These are phyloP conservation scores for Fregetta grallaria DNA, from an alignment of 2,113 vertebrate genomes.

Conservation along the genomic window DNA sequence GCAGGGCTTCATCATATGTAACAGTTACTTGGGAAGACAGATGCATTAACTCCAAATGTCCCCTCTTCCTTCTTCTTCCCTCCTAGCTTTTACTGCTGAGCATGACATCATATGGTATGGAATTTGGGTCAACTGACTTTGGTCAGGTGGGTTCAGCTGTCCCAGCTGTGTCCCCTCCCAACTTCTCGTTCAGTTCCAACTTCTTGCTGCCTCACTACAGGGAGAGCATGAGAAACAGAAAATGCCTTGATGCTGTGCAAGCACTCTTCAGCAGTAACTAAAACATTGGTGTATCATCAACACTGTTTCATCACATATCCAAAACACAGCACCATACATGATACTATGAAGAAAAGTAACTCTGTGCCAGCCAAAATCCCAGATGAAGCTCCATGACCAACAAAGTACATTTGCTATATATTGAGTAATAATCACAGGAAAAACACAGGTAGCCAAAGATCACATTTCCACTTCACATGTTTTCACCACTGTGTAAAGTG, in stretches of 20 bases:
- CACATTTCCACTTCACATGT: neutral
- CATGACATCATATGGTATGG: no score
- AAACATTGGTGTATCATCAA: neutral
- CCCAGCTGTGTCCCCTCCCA: neutral
- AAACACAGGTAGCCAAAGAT: neutral
- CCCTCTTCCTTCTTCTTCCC: neutral
- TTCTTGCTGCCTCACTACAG: neutral
- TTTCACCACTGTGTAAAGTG: neutral
- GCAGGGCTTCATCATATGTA: neutral
- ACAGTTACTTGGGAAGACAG: neutral
- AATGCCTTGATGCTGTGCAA: neutral
- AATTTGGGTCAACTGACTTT: no score
- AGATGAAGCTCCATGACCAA: neutral
- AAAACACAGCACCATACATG: neutral
- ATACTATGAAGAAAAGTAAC: neutral
- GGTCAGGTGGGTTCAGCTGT: neutral
- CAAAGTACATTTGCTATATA: neutral
- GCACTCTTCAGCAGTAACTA: neutral
- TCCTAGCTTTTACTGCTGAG: neutral
- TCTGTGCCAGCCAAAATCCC: neutral
- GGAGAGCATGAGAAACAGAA: neutral
- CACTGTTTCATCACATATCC: neutral
- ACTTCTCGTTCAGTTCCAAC: neutral
- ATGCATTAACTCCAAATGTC: rapidly evolving
- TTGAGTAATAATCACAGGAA: neutral